Percentiles rank a stretch among this genome's conserved stretches.
phyloP scores from a whole-genome alignment of 2,797 vertebrate species.

The Pogoniulus pusillus region DNA sequence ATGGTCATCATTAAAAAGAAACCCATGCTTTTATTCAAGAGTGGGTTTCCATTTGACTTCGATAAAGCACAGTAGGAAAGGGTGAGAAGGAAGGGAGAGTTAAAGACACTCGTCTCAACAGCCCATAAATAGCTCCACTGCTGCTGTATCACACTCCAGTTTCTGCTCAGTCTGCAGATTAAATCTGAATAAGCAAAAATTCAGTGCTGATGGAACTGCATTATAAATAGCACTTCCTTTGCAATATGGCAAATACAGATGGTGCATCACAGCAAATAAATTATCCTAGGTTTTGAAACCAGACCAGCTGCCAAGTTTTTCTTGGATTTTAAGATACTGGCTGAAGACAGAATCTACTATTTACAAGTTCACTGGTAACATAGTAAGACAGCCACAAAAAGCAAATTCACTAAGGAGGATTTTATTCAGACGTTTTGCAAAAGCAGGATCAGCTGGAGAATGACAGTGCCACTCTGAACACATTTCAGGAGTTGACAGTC shows the following conservation, averaged over 20 bases:
- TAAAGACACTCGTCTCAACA: not conserved
- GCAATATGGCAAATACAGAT: not conserved
- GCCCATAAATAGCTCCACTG: conserved; percentile 15
- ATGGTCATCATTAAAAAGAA: not conserved
- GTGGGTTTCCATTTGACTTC: not conserved
- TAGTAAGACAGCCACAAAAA: not conserved
- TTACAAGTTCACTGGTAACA: not conserved
- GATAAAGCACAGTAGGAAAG: not conserved
- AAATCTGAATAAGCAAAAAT: conserved; percentile 4
- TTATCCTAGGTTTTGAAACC: not conserved
- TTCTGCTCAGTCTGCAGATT: not conserved
- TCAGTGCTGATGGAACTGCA: not conserved
- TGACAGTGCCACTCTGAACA: not conserved
- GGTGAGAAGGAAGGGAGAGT: not conserved
- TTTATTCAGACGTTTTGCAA: not conserved
- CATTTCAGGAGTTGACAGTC: conserved; percentile 20
- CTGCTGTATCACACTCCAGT: not conserved
- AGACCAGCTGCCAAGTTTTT: conserved; percentile 1
- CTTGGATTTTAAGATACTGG: conserved; percentile 15
- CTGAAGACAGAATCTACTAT: not conserved
- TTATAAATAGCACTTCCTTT: conserved; percentile 33
- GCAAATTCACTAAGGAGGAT: not conserved
- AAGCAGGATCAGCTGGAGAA: not conserved
- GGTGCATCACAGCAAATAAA: not conserved
- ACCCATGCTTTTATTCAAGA: not conserved